Evolutionary conservation across 2,888 invertebrate species (phyloP).

Genomic region (Belgica antarctica): DNA sequence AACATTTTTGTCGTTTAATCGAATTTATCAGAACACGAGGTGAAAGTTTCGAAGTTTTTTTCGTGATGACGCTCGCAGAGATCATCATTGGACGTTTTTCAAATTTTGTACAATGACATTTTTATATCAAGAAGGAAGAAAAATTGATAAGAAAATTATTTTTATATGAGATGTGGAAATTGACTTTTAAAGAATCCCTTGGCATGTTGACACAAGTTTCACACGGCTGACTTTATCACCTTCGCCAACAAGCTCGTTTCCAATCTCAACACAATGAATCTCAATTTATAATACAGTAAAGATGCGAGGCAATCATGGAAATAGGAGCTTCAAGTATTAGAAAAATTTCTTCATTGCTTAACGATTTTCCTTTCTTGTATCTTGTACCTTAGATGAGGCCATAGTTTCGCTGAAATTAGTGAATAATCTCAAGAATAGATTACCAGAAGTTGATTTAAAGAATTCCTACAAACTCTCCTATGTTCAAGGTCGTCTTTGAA

Average conservation of each 20-base stretch:
- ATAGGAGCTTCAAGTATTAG: slow-evolving; percentile 8
- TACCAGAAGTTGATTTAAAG: background rate
- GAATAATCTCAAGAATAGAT: slow-evolving; percentile 15
- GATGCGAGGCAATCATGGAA: slow-evolving; percentile 28
- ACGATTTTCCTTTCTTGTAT: background rate
- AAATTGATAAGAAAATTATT: slow-evolving; percentile 21
- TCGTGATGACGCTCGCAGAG: too few relatives aligned
- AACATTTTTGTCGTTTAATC: slow-evolving; percentile 27
- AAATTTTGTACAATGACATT: slow-evolving; percentile 15
- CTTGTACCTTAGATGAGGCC: slow-evolving; percentile 9
- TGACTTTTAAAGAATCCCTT: background rate
- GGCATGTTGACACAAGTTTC: background rate
- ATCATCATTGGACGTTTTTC: background rate
- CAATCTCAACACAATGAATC: background rate
- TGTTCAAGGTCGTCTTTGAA: background rate
- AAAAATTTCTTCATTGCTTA: slow-evolving; percentile 1
- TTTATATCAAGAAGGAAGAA: background rate
- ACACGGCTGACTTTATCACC: background rate
- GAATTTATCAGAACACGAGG: slow-evolving; percentile 17
- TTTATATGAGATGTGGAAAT: slow-evolving; percentile 14
- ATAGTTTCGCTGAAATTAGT: background rate
- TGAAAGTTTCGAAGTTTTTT: background rate
- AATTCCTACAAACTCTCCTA: background rate
- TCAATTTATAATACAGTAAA: slow-evolving; percentile 23
- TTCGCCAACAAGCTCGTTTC: background rate